A percentile compares a stretch with the other conserved stretches of the same genome.
These are phyloP conservation scores for Drosophila antonietae DNA, from an alignment of 2,888 invertebrate species.

Conservation along the genomic window DNA sequence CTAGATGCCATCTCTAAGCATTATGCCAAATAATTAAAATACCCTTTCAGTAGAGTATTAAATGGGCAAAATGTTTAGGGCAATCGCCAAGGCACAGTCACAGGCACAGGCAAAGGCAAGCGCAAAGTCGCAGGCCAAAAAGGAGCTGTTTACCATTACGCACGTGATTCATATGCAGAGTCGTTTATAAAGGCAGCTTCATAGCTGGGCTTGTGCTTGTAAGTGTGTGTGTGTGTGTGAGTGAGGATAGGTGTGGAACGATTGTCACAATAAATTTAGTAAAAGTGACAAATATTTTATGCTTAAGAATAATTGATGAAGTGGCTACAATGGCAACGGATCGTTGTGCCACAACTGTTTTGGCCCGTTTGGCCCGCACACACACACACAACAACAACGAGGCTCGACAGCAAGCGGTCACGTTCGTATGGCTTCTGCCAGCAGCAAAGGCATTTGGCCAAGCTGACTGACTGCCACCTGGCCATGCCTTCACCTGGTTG, in stretches of 20 bases:
- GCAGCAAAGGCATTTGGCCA: constrained; percentile 28
- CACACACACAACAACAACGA: constrained; percentile 10
- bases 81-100: background rate
- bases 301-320: constrained; percentile 82
- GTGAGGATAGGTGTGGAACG: constrained; percentile 44
- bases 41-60: constrained; percentile 5
- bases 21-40: background rate
- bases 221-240: background rate
- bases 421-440: constrained; percentile 36
- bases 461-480: constrained; percentile 25
- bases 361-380: constrained; percentile 5
- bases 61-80: background rate
- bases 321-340: constrained; percentile 61
- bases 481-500: constrained; percentile 16
- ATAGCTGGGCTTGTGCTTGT: background rate
- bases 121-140: constrained; percentile 29
- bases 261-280: constrained; percentile 81
- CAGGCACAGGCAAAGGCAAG: background rate
- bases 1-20: background rate
- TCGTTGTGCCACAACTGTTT: constrained; percentile 23
- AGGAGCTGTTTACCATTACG: constrained; percentile 67
- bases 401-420: constrained; percentile 57
- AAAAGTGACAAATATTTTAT: constrained; percentile 82
- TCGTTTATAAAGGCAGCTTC: constrained; percentile 58
- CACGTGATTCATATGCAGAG: constrained; percentile 77